These are phyloP conservation scores for Poeciliopsis retropinna DNA, from an alignment of 2,113 vertebrate genomes.

Conservation along the genomic window DNA sequence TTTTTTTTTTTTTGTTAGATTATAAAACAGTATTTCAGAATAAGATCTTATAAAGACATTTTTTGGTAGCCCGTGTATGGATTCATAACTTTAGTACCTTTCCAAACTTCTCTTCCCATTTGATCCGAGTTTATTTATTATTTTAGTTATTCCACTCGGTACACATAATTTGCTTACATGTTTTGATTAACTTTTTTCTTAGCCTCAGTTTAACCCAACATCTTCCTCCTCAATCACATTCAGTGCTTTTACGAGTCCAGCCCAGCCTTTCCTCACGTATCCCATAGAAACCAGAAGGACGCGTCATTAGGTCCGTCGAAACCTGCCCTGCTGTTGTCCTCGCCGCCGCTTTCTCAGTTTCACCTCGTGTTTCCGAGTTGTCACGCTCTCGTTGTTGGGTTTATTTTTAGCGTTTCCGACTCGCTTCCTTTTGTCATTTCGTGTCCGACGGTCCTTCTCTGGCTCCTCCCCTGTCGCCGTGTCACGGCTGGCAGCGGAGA, in stretches of 20 bases:
- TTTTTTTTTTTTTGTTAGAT: no score
- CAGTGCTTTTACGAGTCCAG: neutral
- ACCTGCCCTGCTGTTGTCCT: constrained; percentile 2
- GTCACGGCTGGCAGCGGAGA: constrained; percentile 42
- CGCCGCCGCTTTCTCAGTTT: constrained; percentile 10
- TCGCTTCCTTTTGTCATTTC: constrained; percentile 31
- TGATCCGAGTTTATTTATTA: no score
- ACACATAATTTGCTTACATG: no score
- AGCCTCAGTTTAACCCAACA: neutral
- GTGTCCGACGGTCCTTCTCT: constrained; percentile 9
- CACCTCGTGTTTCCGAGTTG: constrained; percentile 28
- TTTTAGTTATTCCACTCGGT: no score
- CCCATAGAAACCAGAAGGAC: no score
- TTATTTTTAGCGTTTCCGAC: constrained; percentile 51
- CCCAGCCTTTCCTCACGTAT: neutral
- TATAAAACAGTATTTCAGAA: no score
- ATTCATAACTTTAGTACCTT: no score
- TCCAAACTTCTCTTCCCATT: no score
- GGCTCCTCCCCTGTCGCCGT: constrained; percentile 25
- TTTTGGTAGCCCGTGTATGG: no score
- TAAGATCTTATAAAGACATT: no score
- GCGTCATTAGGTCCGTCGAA: neutral
- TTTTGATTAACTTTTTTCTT: neutral
- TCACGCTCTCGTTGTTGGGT: neutral
- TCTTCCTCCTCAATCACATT: neutral